phyloP scores from a whole-genome alignment of 1,140 invertebrate genomes.

The Papilio machaon region DNA sequence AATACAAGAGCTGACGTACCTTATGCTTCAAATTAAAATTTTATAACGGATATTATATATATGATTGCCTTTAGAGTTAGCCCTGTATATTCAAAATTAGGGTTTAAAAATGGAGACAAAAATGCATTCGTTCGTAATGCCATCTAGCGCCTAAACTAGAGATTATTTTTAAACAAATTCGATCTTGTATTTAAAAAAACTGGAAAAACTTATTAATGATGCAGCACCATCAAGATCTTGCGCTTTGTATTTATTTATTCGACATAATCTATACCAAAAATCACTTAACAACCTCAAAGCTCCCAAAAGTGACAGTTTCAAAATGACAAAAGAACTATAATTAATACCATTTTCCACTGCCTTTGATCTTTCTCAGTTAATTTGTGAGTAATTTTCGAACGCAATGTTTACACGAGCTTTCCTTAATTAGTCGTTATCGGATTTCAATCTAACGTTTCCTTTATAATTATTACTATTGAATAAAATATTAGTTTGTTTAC shows the following conservation, averaged over 20 bases:
- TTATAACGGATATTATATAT: constrained; percentile 5
- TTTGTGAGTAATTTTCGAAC: neutral
- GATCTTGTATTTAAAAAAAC: too few species aligned
- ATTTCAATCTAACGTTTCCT: neutral
- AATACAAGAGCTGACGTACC: neutral
- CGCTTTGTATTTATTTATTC: neutral
- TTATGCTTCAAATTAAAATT: neutral
- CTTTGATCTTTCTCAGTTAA: constrained; percentile 24
- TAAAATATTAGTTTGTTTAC: too few species aligned
- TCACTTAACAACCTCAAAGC: constrained; percentile 17
- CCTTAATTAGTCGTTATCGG: neutral
- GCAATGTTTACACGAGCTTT: neutral
- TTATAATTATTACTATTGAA: too few species aligned
- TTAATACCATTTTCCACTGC: neutral
- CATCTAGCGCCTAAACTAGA: neutral
- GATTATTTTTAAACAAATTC: too few species aligned
- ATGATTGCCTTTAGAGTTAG: too few species aligned
- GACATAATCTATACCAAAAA: constrained; percentile 37
- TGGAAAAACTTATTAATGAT: neutral
- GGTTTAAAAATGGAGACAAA: too few species aligned
- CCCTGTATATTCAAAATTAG: too few species aligned
- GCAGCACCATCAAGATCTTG: neutral
- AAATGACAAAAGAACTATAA: constrained; percentile 7
- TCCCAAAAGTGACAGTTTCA: neutral
- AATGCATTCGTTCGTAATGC: too few species aligned